Evolutionary conservation across 2,113 vertebrate species (phyloP).

Genomic region (Catharus minimus): DNA sequence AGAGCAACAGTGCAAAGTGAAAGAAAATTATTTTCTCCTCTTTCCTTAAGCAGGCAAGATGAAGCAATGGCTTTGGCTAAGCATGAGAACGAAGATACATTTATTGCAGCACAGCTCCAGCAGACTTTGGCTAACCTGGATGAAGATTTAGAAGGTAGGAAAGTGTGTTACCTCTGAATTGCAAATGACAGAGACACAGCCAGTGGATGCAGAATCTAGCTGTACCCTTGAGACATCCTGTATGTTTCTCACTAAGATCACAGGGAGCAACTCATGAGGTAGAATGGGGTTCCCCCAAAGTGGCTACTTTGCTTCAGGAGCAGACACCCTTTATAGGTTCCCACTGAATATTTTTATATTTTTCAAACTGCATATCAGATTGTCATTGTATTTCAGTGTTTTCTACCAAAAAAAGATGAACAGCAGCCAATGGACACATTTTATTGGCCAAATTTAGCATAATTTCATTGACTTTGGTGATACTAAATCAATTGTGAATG

Average conservation of each 20-base stretch:
- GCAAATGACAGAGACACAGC: background rate
- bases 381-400: background rate
- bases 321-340: background rate
- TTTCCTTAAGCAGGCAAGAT: constrained; percentile 2
- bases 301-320: background rate
- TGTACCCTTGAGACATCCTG: background rate
- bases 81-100: constrained; percentile 53
- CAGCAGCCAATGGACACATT: background rate
- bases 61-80: background rate
- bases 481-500: background rate
- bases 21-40: background rate
- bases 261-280: background rate
- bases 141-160: constrained; percentile 78
- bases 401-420: background rate
- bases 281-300: background rate
- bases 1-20: background rate
- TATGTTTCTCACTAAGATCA: background rate
- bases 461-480: background rate
- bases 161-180: background rate
- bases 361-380: background rate
- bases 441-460: background rate
- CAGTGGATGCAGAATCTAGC: background rate
- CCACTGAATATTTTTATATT: background rate
- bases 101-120: constrained; percentile 69
- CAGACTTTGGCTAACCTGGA: constrained; percentile 78